Evolutionary conservation across 2,797 vertebrate genomes (phyloP).

Genomic region (Rhincodon typus): DNA sequence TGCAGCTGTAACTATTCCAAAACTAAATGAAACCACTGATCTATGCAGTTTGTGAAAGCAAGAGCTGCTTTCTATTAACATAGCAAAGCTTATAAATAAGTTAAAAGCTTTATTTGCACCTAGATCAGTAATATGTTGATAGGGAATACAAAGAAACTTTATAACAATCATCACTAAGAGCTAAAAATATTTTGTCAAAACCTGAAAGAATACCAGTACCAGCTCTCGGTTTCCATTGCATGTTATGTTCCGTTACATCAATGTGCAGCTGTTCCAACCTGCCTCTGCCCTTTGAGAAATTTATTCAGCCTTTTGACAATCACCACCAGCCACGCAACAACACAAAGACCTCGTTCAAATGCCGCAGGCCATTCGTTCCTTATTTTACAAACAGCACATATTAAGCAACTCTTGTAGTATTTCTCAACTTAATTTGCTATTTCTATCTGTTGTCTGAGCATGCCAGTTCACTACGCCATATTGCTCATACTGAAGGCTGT

Average conservation of each 20-base stretch:
- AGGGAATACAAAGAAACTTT: constrained; percentile 31
- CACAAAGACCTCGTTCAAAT: constrained; percentile 42
- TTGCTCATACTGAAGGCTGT: no score
- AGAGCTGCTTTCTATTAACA: constrained; percentile 38
- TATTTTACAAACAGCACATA: constrained; percentile 20
- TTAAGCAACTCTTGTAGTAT: not conserved
- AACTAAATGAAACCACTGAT: constrained; percentile 38
- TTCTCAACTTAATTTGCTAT: not conserved
- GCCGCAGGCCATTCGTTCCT: not conserved
- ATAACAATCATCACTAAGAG: constrained; percentile 27
- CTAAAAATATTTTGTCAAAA: constrained; percentile 41
- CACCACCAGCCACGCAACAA: constrained; percentile 45
- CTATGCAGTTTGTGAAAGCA: constrained; percentile 39
- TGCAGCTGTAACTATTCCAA: constrained; percentile 8
- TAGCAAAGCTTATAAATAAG: constrained; percentile 39
- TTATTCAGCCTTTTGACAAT: constrained; percentile 38
- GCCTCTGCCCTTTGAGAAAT: constrained; percentile 39
- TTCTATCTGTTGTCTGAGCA: not conserved
- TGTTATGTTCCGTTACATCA: constrained; percentile 16
- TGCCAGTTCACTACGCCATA: no score
- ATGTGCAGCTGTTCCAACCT: constrained; percentile 39
- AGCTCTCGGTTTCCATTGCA: constrained; percentile 38
- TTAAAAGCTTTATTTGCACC: constrained; percentile 39
- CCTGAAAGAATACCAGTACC: constrained; percentile 42
- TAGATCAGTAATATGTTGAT: constrained; percentile 40